Evolutionary conservation across 2,113 vertebrate species (phyloP), one percentile per base, ranked within the genome.

Genomic region (Paradisaea rubra): DNA sequence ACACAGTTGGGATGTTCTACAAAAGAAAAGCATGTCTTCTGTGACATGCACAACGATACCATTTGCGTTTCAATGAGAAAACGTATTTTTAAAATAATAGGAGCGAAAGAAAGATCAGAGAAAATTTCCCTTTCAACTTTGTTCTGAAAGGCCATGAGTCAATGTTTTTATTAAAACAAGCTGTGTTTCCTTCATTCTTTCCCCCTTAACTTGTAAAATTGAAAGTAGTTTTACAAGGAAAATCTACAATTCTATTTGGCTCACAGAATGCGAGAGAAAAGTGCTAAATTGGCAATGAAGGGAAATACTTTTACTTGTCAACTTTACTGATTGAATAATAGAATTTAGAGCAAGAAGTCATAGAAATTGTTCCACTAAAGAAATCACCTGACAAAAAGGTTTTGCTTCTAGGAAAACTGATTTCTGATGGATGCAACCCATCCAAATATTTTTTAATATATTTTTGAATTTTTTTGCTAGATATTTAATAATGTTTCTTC

Each of bases 231-330:
- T 94, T 85, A 73, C 45, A 65, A 85, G 42, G 41, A 79, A 86
- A 86, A 72, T 53, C 42, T 82, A 56, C 61, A 68, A 27, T 88
- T 94, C 35, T 69, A 25, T 50, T 72, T 81, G 71, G 63, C 77
- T 64, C 52, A 22, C 22, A 80, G 65, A 92, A 68, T 28, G 30
- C 19, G 70, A 57, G 44, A 81, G 41, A 79, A 84, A 94, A 93
- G 30, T 83, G 65, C 47, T 83, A 71, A 96, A 87, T 11, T 93
- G 57, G 53, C 88, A 95, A 81, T 7, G 12, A 89, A 93, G 41
- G 49, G 28, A 80, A 81, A 79, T 89, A 91, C 95, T 94, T 96
- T 70, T 80, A 49, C 90, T 86, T 89, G 77, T 92, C 86, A 78
- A 20, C 21, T 90, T 45, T 69, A 74, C 52, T 76, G 49, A 88